Conservation (phyloP, 2,797 vertebrate species). For the Cyclura pinguis region DNA sequence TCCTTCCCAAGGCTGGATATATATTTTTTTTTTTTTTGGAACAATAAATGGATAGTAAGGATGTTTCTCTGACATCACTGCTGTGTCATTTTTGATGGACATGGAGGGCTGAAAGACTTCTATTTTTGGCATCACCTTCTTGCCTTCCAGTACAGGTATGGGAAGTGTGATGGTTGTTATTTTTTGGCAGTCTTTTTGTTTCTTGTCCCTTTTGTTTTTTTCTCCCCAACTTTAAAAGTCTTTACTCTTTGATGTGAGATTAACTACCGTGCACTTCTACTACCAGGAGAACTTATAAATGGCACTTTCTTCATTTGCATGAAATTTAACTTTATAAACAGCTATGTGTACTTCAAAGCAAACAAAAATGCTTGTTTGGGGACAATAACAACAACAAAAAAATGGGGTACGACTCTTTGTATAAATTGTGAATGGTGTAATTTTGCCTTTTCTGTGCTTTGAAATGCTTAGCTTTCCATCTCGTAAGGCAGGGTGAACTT, state of each 20-base stretch:
- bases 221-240: conserved; percentile 40
- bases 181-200: conserved; percentile 53
- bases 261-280: conserved; percentile 64
- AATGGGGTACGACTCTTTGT: conserved; percentile 70
- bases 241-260: conserved; percentile 58
- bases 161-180: neutral
- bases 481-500: conserved; percentile 60
- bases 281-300: conserved; percentile 70
- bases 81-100: conserved; percentile 28
- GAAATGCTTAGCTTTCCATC: conserved; percentile 71
- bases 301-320: conserved; percentile 82
- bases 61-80: conserved; percentile 7
- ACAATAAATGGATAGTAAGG: neutral
- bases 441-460: conserved; percentile 78
- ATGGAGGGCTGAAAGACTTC: conserved; percentile 45
- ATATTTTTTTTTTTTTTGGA: conserved; percentile 31
- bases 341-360: conserved; percentile 79
- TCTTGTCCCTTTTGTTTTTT: conserved; percentile 51
- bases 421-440: conserved; percentile 77
- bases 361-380: conserved; percentile 72
- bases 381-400: conserved; percentile 55
- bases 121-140: conserved; percentile 54
- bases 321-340: conserved; percentile 79
- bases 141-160: conserved; percentile 41
- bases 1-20: conserved; percentile 24